Evolutionary conservation across 1,140 invertebrate species (phyloP).

Genomic region (Apis dorsata): DNA sequence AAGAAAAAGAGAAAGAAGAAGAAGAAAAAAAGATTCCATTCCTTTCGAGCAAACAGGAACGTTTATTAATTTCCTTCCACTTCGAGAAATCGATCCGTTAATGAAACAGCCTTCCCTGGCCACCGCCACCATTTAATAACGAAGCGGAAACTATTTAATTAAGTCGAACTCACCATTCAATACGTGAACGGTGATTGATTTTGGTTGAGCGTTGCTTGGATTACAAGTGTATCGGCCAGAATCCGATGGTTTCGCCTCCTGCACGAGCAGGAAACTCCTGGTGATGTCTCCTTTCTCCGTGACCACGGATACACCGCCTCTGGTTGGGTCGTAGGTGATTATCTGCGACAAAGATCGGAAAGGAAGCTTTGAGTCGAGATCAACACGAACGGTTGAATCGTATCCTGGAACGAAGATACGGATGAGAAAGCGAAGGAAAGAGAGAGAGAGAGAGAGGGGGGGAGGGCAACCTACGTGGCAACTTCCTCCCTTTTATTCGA

Average conservation of each 20-base stretch:
- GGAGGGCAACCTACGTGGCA: constrained; percentile 28
- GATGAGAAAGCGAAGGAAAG: neutral
- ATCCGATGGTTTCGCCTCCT: constrained; percentile 88
- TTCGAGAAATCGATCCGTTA: neutral
- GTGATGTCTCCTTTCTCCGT: constrained; percentile 92
- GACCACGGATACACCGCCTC: constrained; percentile 88
- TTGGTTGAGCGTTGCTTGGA: constrained; percentile 92
- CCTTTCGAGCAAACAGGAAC: neutral
- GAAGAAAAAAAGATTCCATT: neutral
- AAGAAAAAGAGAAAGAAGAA: too few relatives aligned
- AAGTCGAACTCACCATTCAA: constrained; percentile 88
- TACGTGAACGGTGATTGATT: constrained; percentile 93
- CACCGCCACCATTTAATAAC: neutral
- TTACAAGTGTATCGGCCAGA: constrained; percentile 91
- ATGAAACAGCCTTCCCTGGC: too few relatives aligned
- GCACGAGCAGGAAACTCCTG: constrained; percentile 90
- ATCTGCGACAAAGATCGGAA: constrained; percentile 80
- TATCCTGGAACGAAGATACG: neutral
- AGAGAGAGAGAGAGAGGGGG: neutral
- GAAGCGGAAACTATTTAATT: neutral
- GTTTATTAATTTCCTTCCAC: constrained; percentile 14
- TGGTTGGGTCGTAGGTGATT: constrained; percentile 87
- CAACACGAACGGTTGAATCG: neutral
- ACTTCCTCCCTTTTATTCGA: constrained; percentile 26
- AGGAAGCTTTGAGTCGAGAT: constrained; percentile 9